phyloP scores from a whole-genome alignment of 1,140 invertebrate species.

The Monochamus saltuarius region DNA sequence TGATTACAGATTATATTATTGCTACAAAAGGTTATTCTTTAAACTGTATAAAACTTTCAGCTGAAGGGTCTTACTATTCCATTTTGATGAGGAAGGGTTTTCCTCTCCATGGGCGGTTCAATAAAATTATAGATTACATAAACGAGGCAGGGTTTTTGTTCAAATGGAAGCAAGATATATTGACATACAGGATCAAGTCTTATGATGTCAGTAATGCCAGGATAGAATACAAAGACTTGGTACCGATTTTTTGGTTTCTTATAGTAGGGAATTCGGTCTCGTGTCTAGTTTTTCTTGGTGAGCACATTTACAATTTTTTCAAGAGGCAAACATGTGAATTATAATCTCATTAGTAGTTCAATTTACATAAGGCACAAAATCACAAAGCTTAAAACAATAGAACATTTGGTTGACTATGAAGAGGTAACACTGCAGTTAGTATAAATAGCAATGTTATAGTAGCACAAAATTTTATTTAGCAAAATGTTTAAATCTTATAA shows the following conservation, averaged over 20 bases:
- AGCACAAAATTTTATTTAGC: too few species aligned
- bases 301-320: neutral
- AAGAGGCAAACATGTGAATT: too few species aligned
- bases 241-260: neutral
- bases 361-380: too few species aligned
- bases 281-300: neutral
- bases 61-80: neutral
- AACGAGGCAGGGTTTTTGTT: conserved; percentile 6
- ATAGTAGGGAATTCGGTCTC: neutral
- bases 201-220: neutral
- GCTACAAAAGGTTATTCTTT: neutral
- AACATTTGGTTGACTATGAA: too few species aligned
- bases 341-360: too few species aligned
- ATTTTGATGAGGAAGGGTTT: conserved; percentile 16
- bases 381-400: too few species aligned
- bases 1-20: conserved; percentile 7
- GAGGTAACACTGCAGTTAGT: too few species aligned
- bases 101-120: neutral
- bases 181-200: neutral
- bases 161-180: conserved; percentile 15
- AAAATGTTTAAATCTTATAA: too few species aligned
- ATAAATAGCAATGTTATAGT: too few species aligned
- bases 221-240: conserved; percentile 1
- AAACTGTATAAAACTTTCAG: conserved; percentile 7
- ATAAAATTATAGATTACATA: neutral